Conservation (phyloP, 2,797 vertebrate species). For the Sebastolobus alascanus region DNA sequence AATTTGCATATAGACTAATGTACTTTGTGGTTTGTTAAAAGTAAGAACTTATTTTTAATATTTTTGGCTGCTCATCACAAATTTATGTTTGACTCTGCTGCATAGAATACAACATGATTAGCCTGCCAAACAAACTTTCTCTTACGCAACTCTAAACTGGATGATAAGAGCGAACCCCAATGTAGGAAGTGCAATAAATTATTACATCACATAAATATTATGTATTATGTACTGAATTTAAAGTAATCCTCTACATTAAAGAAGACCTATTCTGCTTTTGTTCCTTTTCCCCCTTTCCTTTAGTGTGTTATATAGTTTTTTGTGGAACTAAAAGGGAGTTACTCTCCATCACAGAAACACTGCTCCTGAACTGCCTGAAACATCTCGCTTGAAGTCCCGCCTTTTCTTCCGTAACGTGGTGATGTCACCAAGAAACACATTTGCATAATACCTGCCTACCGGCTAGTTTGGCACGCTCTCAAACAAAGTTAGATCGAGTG, state of each 20-base stretch:
- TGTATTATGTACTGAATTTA: background rate
- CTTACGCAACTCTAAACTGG: background rate
- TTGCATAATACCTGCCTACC: too few relatives aligned
- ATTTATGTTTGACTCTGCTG: background rate
- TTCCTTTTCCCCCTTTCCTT: too few relatives aligned
- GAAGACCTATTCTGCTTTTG: too few relatives aligned
- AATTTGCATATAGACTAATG: constrained; percentile 26
- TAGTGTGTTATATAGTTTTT: too few relatives aligned
- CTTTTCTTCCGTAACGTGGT: too few relatives aligned
- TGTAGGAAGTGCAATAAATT: background rate
- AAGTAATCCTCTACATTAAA: constrained; percentile 18
- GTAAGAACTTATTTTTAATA: constrained; percentile 14
- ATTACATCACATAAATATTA: background rate
- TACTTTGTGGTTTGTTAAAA: constrained; percentile 20
- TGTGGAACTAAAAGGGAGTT: too few relatives aligned
- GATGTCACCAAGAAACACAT: too few relatives aligned
- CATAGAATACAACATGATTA: background rate
- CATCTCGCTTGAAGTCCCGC: too few relatives aligned
- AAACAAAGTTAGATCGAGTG: too few relatives aligned
- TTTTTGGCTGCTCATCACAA: constrained; percentile 3
- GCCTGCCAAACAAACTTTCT: background rate
- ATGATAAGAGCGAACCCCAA: background rate
- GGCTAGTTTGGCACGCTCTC: too few relatives aligned
- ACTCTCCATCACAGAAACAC: too few relatives aligned
- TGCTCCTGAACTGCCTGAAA: too few relatives aligned